Evolutionary conservation across 2,797 vertebrate species (phyloP).

Genomic region (Parambassis ranga): DNA sequence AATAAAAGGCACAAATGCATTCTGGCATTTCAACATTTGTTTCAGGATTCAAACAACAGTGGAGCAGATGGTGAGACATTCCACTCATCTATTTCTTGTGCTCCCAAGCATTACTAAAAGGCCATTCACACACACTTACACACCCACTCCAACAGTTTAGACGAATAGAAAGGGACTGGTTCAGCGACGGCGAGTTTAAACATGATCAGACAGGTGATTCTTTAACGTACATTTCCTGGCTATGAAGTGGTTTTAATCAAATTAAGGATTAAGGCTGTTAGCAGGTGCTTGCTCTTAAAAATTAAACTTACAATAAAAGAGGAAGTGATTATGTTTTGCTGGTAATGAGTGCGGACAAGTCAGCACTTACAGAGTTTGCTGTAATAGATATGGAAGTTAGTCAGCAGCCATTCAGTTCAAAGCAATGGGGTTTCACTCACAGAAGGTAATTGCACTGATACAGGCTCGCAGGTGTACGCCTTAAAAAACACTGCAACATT

Average conservation of each 20-base stretch:
- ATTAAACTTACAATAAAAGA: not conserved
- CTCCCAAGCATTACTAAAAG: slow-evolving; percentile 43
- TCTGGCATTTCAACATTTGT: slow-evolving; percentile 60
- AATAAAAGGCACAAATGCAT: slow-evolving; percentile 40
- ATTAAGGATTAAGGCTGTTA: not conserved
- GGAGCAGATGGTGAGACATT: slow-evolving; percentile 56
- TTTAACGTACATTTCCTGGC: not conserved
- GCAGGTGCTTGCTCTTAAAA: not conserved
- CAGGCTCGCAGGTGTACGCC: not conserved
- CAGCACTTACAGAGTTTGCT: not conserved
- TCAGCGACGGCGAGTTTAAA: no score
- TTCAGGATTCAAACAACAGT: slow-evolving; percentile 45
- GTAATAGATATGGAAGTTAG: not conserved
- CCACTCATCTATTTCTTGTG: slow-evolving; percentile 43
- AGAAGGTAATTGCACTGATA: not conserved
- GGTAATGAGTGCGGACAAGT: no score
- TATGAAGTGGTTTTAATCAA: slow-evolving; percentile 4
- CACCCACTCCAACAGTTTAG: slow-evolving; percentile 44
- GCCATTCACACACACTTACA: slow-evolving; percentile 10
- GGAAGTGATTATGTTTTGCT: not conserved
- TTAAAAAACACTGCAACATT: not conserved
- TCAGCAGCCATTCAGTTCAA: not conserved
- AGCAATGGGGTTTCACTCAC: not conserved
- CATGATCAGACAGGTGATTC: no score
- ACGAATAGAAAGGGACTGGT: slow-evolving; percentile 16